Percentiles rank a stretch among this genome's conserved stretches.
These are phyloP conservation scores for Poeciliopsis retropinna DNA, from an alignment of 2,113 vertebrate genomes.

Conservation along the genomic window DNA sequence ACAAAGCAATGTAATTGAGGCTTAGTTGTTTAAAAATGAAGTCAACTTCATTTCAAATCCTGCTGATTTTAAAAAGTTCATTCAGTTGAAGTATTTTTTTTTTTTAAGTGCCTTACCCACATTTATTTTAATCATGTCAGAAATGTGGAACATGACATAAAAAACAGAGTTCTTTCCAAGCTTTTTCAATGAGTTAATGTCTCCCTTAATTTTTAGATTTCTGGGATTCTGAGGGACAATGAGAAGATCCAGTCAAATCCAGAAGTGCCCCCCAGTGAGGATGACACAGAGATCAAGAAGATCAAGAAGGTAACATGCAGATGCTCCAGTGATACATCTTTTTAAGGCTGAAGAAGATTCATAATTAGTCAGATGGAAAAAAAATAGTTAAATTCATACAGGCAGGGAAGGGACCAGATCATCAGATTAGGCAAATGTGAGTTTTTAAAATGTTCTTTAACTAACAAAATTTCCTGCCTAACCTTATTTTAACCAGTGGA, in stretches of 20 bases:
- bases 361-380: not conserved
- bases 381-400: not conserved
- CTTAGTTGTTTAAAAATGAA: too few species aligned
- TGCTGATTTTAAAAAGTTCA: too few species aligned
- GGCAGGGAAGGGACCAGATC: not conserved
- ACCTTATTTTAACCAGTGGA: too few species aligned
- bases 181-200: not conserved
- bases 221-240: conserved; percentile 90
- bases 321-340: not conserved
- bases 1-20: too few species aligned
- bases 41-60: too few species aligned
- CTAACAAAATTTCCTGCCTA: too few species aligned
- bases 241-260: conserved; percentile 92
- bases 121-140: too few species aligned
- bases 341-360: not conserved
- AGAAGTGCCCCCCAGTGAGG: conserved; percentile 81
- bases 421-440: not conserved
- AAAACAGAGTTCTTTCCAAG: not conserved
- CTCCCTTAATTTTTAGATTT: conserved; percentile 80
- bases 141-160: too few species aligned
- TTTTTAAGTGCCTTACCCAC: too few species aligned
- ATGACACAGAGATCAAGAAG: conserved; percentile 96
- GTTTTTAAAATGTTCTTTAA: too few species aligned
- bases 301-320: conserved; percentile 90
- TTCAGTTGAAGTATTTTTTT: too few species aligned